These are phyloP conservation scores for Musca vetustissima DNA, from an alignment of 1,140 invertebrate genomes.

Conservation along the genomic window DNA sequence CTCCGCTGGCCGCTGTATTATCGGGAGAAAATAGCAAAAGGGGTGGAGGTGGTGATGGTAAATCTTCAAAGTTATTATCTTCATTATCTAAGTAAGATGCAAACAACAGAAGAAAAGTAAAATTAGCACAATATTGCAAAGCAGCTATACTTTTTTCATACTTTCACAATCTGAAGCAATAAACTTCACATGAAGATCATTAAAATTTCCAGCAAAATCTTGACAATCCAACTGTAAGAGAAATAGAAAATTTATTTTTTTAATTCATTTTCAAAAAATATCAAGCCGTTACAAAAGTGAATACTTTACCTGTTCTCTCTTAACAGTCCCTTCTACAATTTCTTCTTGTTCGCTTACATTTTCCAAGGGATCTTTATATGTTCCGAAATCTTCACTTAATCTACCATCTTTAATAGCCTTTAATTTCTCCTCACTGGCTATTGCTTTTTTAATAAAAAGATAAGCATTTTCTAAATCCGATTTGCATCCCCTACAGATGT, in stretches of 20 bases:
- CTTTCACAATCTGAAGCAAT: background rate
- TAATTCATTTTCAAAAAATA: background rate
- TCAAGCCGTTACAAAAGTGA: background rate
- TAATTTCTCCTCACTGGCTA: background rate
- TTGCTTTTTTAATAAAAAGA: background rate
- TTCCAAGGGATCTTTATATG: conserved; percentile 12
- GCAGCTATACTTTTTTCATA: background rate
- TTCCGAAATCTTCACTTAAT: background rate
- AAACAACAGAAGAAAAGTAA: background rate
- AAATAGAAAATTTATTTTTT: background rate
- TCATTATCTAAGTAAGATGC: background rate
- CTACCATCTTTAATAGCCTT: background rate
- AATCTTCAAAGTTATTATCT: conserved; percentile 6
- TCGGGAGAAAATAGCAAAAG: background rate
- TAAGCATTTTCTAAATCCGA: conserved; percentile 1
- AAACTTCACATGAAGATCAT: background rate
- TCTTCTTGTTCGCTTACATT: conserved; percentile 1
- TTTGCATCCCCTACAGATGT: background rate
- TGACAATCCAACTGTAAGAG: background rate
- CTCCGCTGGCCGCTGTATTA: too few species aligned
- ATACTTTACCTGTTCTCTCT: background rate
- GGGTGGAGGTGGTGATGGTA: background rate
- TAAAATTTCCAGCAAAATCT: background rate
- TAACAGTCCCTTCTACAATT: background rate
- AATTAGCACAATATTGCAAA: background rate